Percentiles rank a stretch among this genome's conserved stretches.
These are phyloP conservation scores for Listrodromus nycthemerus DNA, from an alignment of 2,888 invertebrate genomes.

Conservation along the genomic window DNA sequence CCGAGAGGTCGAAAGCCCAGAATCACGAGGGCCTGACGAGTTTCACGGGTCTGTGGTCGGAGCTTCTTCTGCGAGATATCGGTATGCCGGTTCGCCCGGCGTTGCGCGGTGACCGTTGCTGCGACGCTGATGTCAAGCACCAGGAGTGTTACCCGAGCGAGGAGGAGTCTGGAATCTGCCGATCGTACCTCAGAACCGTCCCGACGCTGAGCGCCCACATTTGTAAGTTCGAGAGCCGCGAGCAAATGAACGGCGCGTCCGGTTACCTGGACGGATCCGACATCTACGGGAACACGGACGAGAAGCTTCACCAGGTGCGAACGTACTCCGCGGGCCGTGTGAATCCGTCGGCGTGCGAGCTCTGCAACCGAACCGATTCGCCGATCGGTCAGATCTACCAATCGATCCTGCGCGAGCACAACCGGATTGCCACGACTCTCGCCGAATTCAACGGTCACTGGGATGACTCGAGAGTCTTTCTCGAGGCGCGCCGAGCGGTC, in stretches of 20 bases:
- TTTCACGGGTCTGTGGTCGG: conserved; percentile 92
- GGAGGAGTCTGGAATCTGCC: conserved; percentile 84
- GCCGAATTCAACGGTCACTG: conserved; percentile 91
- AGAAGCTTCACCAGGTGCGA: conserved; percentile 89
- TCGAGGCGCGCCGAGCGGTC: conserved; percentile 91
- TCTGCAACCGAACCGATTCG: conserved; percentile 86
- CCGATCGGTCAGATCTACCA: conserved; percentile 91
- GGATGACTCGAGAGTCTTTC: conserved; percentile 91
- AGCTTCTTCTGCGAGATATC: conserved; percentile 90
- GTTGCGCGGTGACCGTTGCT: conserved; percentile 74
- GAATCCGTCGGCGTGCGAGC: conserved; percentile 88
- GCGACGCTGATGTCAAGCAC: conserved; percentile 75
- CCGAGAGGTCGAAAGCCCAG: conserved; percentile 86
- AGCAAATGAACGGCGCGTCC: conserved; percentile 94
- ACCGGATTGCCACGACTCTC: conserved; percentile 90
- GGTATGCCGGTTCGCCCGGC: conserved; percentile 88
- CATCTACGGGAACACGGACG: conserved; percentile 92
- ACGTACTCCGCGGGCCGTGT: conserved; percentile 91
- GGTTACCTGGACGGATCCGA: conserved; percentile 94
- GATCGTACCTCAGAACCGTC: conserved; percentile 90
- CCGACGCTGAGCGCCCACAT: conserved; percentile 84
- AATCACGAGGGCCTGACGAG: conserved; percentile 92
- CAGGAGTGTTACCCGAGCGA: conserved; percentile 86
- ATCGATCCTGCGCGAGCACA: conserved; percentile 91
- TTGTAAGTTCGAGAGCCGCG: conserved; percentile 87